Evolutionary conservation across 2,113 vertebrate genomes (phyloP), one percentile per base, ranked within the genome.

Genomic region (Scortum barcoo): DNA sequence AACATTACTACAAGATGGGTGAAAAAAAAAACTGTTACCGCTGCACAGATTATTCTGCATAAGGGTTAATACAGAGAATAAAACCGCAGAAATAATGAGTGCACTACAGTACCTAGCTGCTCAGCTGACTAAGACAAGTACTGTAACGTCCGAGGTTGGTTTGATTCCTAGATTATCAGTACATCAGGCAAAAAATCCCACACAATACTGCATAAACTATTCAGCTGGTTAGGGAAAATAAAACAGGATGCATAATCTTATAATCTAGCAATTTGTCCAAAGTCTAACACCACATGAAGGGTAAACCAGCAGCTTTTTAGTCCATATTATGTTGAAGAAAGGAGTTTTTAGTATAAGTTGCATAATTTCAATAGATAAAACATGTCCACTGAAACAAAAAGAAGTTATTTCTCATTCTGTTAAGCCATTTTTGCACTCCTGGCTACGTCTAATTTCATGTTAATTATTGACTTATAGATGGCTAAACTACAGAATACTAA

Each of bases 401-500:
- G 0, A 79, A 72, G 78, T 17, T 0, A 46, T 12, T 72, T 67
- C 67, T 80, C 53, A 63, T 40, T 80, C 62, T 30, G 26, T 58
- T 85, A 63, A 33, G 62, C 58, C 53, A 13, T 61, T 81, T 80
- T 42, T 46, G 36, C 58, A 40, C 61, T 73, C 60, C 38, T 81
- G 76, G 44, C 70, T 86, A 68, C 13, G 42, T 79, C 58, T 81
- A 75, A 26, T 71, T 56, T 74, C 26, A 20, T 75, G 74, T 53
- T 60, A 78, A 66, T 69, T 44, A 40, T 57, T 81, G 72, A 60
- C 72, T 81, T 82, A 85, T 69, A 71, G 61, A 89, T 60, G 42
- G 81, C 77, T 92, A 89, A 68, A 75, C 78, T 88, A 89, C 72
- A 83, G 80, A 78, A 80, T 72, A 86, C 66, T 83, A 83, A 83